phyloP scores from a whole-genome alignment of 1,140 invertebrate genomes.

The Sinonovacula constricta region DNA sequence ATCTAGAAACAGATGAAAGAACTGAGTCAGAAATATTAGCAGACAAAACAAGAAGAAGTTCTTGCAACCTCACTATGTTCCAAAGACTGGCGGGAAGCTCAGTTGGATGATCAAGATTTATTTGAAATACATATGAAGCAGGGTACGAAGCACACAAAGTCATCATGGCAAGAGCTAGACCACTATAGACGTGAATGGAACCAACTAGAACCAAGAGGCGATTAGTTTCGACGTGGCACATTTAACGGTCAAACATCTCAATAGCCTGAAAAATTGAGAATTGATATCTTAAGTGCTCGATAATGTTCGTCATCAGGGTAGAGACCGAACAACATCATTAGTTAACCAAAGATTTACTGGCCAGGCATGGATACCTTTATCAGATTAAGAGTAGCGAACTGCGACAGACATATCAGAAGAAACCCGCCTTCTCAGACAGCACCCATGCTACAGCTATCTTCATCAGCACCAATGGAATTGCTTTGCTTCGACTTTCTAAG shows the following conservation, averaged over 20 bases:
- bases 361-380: slow-evolving; percentile 18
- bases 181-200: not conserved
- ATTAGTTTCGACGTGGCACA: not conserved
- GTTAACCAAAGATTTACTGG: slow-evolving; percentile 23
- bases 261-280: not conserved
- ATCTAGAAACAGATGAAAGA: not conserved
- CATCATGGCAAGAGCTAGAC: not conserved
- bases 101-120: no score
- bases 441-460: slow-evolving; percentile 19
- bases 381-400: not conserved
- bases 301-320: slow-evolving; percentile 10
- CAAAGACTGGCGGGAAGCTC: no score
- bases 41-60: no score
- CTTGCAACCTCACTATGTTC: no score
- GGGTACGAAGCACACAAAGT: not conserved
- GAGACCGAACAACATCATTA: slow-evolving; percentile 22
- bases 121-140: no score
- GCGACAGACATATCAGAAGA: not conserved
- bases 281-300: not conserved
- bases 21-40: no score
- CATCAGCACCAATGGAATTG: slow-evolving; percentile 42
- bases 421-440: slow-evolving; percentile 3
- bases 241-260: not conserved
- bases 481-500: slow-evolving; percentile 49
- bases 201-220: not conserved